Evolutionary conservation across 1,140 invertebrate genomes (phyloP).

Genomic region (Drosophila punjabiensis): DNA sequence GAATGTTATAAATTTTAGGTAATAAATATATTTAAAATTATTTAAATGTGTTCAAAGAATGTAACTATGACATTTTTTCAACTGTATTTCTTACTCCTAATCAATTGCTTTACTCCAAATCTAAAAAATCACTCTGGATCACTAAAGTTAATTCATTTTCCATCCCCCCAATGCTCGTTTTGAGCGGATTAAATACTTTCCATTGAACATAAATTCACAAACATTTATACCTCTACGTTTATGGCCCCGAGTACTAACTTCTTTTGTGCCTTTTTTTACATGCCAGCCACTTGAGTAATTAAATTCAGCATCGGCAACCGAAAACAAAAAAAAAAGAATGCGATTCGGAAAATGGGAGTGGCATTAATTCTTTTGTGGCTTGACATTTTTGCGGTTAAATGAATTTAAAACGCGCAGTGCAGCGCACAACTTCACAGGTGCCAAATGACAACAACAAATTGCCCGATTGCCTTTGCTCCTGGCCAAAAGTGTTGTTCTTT

Average conservation of each 20-base stretch:
- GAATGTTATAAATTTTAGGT: no score
- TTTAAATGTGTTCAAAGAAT: no score
- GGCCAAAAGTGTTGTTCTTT: slow-evolving; percentile 31
- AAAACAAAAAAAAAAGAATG: background rate
- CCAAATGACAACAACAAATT: slow-evolving; percentile 83
- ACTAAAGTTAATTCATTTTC: background rate
- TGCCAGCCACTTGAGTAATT: slow-evolving; percentile 76
- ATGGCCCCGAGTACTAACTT: slow-evolving; percentile 26
- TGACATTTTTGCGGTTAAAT: slow-evolving; percentile 83
- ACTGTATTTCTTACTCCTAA: background rate
- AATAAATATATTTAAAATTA: background rate
- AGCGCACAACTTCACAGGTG: slow-evolving; percentile 65
- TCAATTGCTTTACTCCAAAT: background rate
- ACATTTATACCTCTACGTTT: slow-evolving; percentile 1
- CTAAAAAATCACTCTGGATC: background rate
- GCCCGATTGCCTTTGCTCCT: slow-evolving; percentile 57
- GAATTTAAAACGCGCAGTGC: slow-evolving; percentile 75
- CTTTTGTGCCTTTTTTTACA: slow-evolving; percentile 28
- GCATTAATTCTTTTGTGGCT: slow-evolving; percentile 81
- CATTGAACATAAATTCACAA: slow-evolving; percentile 58
- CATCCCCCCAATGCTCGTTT: slow-evolving; percentile 1
- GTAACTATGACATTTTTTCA: background rate
- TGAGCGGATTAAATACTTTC: slow-evolving; percentile 30
- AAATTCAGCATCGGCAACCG: slow-evolving; percentile 64
- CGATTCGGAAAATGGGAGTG: slow-evolving; percentile 57